Conservation (phyloP, 2,113 vertebrate genomes). For the Naja naja region DNA sequence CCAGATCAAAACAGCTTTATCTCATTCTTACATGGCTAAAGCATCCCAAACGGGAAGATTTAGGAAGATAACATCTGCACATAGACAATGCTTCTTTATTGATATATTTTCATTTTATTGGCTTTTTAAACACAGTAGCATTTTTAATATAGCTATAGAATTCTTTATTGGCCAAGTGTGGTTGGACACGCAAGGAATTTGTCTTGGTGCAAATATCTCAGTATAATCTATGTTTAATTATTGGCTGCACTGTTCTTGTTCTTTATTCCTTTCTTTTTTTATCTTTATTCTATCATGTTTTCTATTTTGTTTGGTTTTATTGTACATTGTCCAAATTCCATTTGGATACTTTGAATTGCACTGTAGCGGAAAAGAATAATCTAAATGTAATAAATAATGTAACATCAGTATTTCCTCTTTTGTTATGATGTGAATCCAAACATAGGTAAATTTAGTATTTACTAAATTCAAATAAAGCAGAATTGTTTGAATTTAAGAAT, state of each 20-base stretch:
- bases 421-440: background rate
- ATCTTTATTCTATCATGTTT: background rate
- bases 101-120: background rate
- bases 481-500: background rate
- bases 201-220: no score
- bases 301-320: background rate
- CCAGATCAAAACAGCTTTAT: background rate
- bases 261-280: background rate
- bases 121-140: background rate
- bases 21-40: background rate
- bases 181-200: no score
- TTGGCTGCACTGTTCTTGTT: background rate
- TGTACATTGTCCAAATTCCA: background rate
- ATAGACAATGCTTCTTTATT: background rate
- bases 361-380: background rate
- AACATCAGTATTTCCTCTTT: background rate
- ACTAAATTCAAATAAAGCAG: background rate
- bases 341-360: background rate
- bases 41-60: background rate
- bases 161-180: no score
- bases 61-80: background rate
- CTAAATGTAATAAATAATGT: background rate
- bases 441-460: background rate
- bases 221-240: background rate
- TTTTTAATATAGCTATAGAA: background rate